These are phyloP conservation scores for Halocynthia roretzi DNA, from an alignment of 23 tunicate species.

Conservation along the genomic window DNA sequence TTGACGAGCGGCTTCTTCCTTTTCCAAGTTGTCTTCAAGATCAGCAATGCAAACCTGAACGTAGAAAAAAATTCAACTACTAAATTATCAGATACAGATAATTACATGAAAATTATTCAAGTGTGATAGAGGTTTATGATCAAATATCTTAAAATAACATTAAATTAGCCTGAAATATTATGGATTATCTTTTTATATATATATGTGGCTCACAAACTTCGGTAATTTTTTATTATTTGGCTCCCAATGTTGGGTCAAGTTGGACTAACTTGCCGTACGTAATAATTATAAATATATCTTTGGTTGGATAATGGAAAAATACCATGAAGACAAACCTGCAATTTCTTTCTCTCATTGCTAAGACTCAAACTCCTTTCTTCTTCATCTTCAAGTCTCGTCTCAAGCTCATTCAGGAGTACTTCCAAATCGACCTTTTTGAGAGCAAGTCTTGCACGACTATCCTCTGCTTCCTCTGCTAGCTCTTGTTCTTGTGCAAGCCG, in stretches of 20 bases:
- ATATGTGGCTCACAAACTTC: neutral
- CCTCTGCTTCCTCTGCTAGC: conserved; percentile 66
- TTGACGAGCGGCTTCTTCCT: conserved; percentile 97
- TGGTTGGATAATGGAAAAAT: neutral
- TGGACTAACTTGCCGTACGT: too few relatives aligned
- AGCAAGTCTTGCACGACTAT: conserved; percentile 70
- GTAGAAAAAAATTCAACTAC: neutral
- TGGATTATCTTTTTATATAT: neutral
- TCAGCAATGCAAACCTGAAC: conserved; percentile 32
- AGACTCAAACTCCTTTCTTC: conserved; percentile 71
- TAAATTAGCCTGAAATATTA: neutral
- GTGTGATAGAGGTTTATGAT: neutral
- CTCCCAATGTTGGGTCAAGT: neutral
- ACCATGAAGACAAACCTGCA: conserved; percentile 38
- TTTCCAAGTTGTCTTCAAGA: conserved; percentile 92
- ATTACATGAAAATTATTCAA: neutral
- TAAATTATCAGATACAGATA: neutral
- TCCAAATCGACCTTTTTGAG: conserved; percentile 93
- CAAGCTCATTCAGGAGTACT: conserved; percentile 81
- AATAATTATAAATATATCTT: too few relatives aligned
- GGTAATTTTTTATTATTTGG: neutral
- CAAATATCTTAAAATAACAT: neutral
- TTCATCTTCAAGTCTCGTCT: conserved; percentile 87
- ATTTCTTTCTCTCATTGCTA: conserved; percentile 61
- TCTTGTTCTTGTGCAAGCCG: conserved; percentile 64